Evolutionary conservation across 2,113 vertebrate species (phyloP).

Genomic region (Syngnathus scovelli): DNA sequence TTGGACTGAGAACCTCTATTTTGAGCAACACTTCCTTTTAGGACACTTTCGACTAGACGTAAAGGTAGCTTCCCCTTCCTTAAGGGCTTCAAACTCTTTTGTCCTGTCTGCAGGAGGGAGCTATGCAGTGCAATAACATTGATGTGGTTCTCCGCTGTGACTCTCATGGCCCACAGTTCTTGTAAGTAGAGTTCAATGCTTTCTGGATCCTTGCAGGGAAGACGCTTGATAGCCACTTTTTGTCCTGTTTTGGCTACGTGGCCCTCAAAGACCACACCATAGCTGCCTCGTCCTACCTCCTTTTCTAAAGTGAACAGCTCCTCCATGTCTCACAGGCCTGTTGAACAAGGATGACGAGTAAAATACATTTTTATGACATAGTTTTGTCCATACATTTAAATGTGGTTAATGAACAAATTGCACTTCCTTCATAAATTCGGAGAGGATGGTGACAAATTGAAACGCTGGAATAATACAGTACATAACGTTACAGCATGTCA

Average conservation of each 20-base stretch:
- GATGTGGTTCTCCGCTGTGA: constrained; percentile 79
- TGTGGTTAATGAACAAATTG: neutral
- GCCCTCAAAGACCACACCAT: constrained; percentile 90
- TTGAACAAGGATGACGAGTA: neutral
- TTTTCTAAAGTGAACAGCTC: constrained; percentile 82
- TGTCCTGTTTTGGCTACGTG: constrained; percentile 69
- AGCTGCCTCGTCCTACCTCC: constrained; percentile 89
- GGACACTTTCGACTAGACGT: constrained; percentile 85
- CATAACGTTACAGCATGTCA: too few relatives aligned
- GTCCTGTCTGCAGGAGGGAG: constrained; percentile 68
- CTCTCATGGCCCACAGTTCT: constrained; percentile 90
- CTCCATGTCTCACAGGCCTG: constrained; percentile 51
- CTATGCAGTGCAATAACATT: constrained; percentile 83
- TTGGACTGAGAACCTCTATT: neutral
- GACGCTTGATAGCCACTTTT: constrained; percentile 84
- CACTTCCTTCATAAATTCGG: neutral
- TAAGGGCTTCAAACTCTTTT: constrained; percentile 57
- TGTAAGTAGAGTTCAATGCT: constrained; percentile 88
- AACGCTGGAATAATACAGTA: neutral
- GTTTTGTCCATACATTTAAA: neutral
- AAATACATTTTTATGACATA: neutral
- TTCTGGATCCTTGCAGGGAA: constrained; percentile 88
- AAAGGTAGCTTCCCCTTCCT: constrained; percentile 77
- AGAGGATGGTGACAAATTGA: neutral
- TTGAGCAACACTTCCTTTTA: constrained; percentile 75